Percentiles rank a stretch among this genome's conserved stretches.
Evolutionary conservation across 1,140 invertebrate genomes (phyloP).

Genomic region (Venturia canescens): DNA sequence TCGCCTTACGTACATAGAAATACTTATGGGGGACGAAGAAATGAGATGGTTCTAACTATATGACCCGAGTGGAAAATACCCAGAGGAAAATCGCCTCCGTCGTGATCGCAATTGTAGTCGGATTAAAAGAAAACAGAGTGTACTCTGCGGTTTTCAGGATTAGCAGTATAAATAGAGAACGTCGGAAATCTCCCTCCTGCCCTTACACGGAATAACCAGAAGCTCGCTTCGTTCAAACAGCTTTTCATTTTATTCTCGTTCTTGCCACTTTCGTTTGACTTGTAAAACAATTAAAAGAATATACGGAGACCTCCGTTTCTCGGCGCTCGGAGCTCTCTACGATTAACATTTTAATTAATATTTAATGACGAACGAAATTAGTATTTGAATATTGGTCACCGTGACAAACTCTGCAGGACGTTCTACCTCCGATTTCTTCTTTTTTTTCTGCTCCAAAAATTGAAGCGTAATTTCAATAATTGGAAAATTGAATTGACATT

Average conservation of each 20-base stretch:
- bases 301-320: neutral
- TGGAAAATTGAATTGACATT: too few species aligned
- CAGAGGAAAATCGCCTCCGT: neutral
- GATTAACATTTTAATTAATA: slow-evolving; percentile 28
- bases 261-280: slow-evolving; percentile 38
- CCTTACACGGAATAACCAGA: neutral
- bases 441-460: too few species aligned
- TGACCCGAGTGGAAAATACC: slow-evolving; percentile 1
- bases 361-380: neutral
- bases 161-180: slow-evolving; percentile 1
- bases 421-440: too few species aligned
- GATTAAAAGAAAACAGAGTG: slow-evolving; percentile 35
- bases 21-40: neutral
- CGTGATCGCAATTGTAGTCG: slow-evolving; percentile 18
- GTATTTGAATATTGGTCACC: too few species aligned
- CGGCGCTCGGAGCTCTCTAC: neutral
- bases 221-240: slow-evolving; percentile 25
- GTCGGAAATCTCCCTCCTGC: neutral
- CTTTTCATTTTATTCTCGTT: slow-evolving; percentile 11
- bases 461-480: too few species aligned
- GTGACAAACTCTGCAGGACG: too few species aligned
- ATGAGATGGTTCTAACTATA: neutral
- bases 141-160: slow-evolving; percentile 19
- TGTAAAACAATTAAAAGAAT: slow-evolving; percentile 37
- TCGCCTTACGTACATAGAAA: neutral